Percentiles rank a stretch among this genome's conserved stretches.
These are phyloP conservation scores for Styela clava DNA, from an alignment of 23 tunicate genomes.

Conservation along the genomic window DNA sequence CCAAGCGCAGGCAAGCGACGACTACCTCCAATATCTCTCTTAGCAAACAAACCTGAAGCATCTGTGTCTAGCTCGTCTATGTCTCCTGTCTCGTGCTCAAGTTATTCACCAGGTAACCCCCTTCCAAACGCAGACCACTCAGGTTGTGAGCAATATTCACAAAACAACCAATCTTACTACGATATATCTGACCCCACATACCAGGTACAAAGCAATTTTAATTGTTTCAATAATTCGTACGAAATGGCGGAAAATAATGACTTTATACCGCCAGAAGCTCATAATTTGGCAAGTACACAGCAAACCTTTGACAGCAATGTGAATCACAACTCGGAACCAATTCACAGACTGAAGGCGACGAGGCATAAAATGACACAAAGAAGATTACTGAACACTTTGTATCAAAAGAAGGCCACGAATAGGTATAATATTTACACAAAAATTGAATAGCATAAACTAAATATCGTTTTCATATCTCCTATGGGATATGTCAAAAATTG, in stretches of 20 bases:
- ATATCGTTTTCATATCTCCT: too few species aligned
- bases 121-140: neutral
- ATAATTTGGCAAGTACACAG: too few species aligned
- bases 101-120: neutral
- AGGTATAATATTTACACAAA: too few species aligned
- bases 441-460: too few species aligned
- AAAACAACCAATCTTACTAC: neutral
- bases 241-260: neutral
- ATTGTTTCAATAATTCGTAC: neutral
- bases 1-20: neutral
- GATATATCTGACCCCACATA: neutral
- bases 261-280: neutral
- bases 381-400: slow-evolving; percentile 5
- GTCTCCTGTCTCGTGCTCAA: neutral
- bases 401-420: neutral
- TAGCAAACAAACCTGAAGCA: slow-evolving; percentile 9
- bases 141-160: neutral
- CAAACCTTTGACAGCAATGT: neutral
- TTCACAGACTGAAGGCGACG: slow-evolving; percentile 17
- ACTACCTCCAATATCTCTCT: slow-evolving; percentile 22
- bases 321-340: neutral
- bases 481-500: too few species aligned
- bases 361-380: slow-evolving; percentile 1
- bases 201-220: neutral
- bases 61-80: neutral